Evolutionary conservation across 2,113 vertebrate genomes (phyloP), one percentile per base, ranked within the genome.

Genomic region (Lagopus leucura): DNA sequence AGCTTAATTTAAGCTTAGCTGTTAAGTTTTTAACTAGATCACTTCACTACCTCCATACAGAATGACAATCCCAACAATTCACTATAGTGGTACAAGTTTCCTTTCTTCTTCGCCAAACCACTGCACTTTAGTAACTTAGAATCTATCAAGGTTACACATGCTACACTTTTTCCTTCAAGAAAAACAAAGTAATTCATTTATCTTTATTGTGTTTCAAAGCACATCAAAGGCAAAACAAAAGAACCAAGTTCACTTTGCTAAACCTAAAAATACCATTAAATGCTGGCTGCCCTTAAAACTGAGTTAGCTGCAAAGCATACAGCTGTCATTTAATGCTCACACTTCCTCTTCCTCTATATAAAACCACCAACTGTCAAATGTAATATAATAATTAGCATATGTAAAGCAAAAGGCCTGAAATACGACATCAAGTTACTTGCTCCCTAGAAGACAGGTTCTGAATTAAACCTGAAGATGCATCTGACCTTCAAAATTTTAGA

Each of bases 381-480:
- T 83, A 86, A 96, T 94, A 93, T 88, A 91, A 93, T 74, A 95
- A 98, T 98, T 98, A 97, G 96, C 97, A 98, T 97, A 97, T 91
- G 94, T 97, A 97, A 98, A 96, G 94, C 5, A 92, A 97, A 97
- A 97, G 57, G 58, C 77, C 61, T 84, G 94, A 92, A 96, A 93
- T 94, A 72, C 97, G 96, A 96, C 96, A 98, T 98, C 97, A 97
- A 93, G 90, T 97, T 96, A 95, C 95, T 58, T 84, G 52, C 90
- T 91, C 93, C 76, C 96, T 91, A 89, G 80, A 83, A 86, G 90
- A 86, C 60, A 97, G 95, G 94, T 97, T 87, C 55, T 61, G 27
- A 48, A 91, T 97, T 95, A 97, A 95, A 97, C 88, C 88, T 78
- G 60, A 48, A 96, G 86, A 69, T 79, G 70, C 90, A 45, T 94